A percentile compares a stretch with the other conserved stretches of the same genome.
Conservation (phyloP, 1,140 invertebrate species). For the Zeugodacus cucurbitae region DNA sequence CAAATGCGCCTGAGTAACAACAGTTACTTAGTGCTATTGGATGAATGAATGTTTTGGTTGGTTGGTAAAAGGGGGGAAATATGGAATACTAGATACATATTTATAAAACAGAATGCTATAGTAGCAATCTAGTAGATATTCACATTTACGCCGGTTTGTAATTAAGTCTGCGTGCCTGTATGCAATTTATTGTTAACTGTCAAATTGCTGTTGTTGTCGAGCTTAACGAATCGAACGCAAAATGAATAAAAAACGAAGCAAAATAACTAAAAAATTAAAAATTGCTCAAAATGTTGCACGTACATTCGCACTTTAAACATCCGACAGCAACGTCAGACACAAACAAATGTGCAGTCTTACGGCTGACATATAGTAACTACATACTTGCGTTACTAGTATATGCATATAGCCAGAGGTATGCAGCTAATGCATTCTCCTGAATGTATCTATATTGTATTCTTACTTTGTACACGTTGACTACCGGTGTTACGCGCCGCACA, state of each 20-base stretch:
- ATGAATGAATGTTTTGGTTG: background rate
- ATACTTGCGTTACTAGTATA: no score
- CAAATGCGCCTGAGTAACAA: background rate
- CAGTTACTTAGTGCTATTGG: background rate
- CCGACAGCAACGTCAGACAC: slow-evolving; percentile 16
- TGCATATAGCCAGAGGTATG: background rate
- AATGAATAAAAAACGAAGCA: background rate
- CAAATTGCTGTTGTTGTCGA: slow-evolving; percentile 27
- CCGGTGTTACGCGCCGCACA: slow-evolving; percentile 8
- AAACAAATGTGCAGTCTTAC: background rate
- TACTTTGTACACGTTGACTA: background rate
- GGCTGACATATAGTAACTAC: background rate
- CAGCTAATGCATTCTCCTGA: background rate
- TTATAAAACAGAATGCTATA: no score
- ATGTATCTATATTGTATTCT: background rate
- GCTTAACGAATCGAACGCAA: slow-evolving; percentile 15
- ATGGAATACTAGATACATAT: background rate
- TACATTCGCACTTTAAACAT: slow-evolving; percentile 19
- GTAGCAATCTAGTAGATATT: no score
- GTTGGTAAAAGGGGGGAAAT: background rate
- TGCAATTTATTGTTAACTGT: slow-evolving; percentile 35
- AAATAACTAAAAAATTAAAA: slow-evolving; percentile 16
- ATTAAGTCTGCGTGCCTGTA: slow-evolving; percentile 23
- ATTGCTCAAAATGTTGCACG: slow-evolving; percentile 35
- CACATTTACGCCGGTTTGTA: background rate